Percentiles rank a stretch among this genome's conserved stretches.
These are phyloP conservation scores for Drosophila anomelani DNA, from an alignment of 2,888 invertebrate genomes.

Conservation along the genomic window DNA sequence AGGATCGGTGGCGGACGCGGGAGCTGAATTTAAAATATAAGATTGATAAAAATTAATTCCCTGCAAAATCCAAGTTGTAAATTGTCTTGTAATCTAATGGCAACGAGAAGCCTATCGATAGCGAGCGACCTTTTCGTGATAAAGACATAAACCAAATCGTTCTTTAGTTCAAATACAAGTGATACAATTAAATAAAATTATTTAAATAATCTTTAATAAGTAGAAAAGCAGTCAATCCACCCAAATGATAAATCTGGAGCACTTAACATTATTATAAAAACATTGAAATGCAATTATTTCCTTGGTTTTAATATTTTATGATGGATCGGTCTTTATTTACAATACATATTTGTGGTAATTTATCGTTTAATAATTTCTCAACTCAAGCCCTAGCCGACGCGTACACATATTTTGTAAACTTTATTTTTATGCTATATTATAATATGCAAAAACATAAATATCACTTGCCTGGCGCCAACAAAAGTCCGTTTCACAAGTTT, in stretches of 20 bases:
- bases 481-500: slow-evolving; percentile 7
- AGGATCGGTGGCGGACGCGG: neutral
- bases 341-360: slow-evolving; percentile 46
- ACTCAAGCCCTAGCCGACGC: slow-evolving; percentile 64
- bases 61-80: too few species aligned
- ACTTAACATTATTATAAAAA: neutral
- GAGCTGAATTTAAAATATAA: slow-evolving; percentile 4
- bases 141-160: too few species aligned
- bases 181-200: too few species aligned
- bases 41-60: too few species aligned
- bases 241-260: too few species aligned
- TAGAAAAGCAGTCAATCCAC: too few species aligned
- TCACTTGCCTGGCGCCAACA: slow-evolving; percentile 37
- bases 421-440: slow-evolving; percentile 1
- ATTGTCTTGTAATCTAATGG: too few species aligned
- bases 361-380: slow-evolving; percentile 6
- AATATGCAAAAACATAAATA: slow-evolving; percentile 34
- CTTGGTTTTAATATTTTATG: slow-evolving; percentile 51
- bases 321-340: slow-evolving; percentile 67
- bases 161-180: too few species aligned
- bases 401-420: slow-evolving; percentile 28
- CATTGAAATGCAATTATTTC: neutral
- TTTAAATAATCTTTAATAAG: too few species aligned
- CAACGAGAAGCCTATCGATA: too few species aligned
- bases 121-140: too few species aligned